Percentiles rank a stretch among this genome's conserved stretches.
phyloP scores from a whole-genome alignment of 2,797 vertebrate genomes.

The Miichthys miiuy region DNA sequence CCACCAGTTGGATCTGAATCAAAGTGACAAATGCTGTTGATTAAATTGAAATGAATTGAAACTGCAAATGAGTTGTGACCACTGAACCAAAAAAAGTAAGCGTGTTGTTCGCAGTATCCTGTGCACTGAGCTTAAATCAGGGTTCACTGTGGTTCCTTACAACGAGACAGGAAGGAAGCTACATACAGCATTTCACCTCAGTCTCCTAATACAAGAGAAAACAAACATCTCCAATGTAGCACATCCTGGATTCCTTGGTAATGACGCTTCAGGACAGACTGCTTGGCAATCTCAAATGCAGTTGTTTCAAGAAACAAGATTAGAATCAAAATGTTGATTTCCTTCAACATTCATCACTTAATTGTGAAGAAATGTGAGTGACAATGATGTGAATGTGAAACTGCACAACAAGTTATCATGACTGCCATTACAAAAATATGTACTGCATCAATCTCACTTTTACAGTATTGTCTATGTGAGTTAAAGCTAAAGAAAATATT shows the following conservation, averaged over 20 bases:
- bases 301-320: conserved; percentile 59
- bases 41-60: background rate
- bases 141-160: conserved; percentile 63
- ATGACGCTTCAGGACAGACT: conserved; percentile 62
- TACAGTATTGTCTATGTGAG: background rate
- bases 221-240: conserved; percentile 47
- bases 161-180: conserved; percentile 78
- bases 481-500: background rate
- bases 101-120: conserved; percentile 42
- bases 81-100: conserved; percentile 33
- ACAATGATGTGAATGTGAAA: conserved; percentile 10
- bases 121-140: conserved; percentile 57
- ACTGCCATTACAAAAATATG: background rate
- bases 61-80: background rate
- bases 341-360: background rate
- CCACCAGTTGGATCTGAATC: background rate
- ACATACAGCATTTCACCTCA: conserved; percentile 61
- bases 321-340: conserved; percentile 39
- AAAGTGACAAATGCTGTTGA: background rate
- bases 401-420: background rate
- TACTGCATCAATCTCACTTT: background rate
- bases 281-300: conserved; percentile 11
- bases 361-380: conserved; percentile 9
- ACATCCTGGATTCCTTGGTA: conserved; percentile 76
- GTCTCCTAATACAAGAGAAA: conserved; percentile 69